phyloP scores from a whole-genome alignment of 2,797 vertebrate genomes.

The Tauraco hartlaubi region DNA sequence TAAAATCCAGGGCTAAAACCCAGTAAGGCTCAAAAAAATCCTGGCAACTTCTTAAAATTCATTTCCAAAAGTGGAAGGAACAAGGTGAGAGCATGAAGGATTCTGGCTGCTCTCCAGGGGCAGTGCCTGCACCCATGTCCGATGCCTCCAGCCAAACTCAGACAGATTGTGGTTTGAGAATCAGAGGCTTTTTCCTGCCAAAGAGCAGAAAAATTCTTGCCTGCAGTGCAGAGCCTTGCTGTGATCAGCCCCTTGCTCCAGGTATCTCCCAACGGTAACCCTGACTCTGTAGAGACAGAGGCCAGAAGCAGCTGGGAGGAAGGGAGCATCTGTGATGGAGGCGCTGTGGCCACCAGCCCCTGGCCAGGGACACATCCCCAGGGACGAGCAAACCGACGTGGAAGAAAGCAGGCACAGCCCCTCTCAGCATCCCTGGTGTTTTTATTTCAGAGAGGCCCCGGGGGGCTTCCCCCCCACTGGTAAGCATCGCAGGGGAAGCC shows the following conservation, averaged over 20 bases:
- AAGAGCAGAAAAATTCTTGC: background rate
- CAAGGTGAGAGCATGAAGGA: rapidly evolving
- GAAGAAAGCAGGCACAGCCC: background rate
- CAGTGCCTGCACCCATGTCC: background rate
- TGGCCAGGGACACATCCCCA: rapidly evolving
- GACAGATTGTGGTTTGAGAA: background rate
- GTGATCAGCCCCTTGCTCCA: background rate
- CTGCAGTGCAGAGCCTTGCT: rapidly evolving
- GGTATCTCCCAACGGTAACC: rapidly evolving
- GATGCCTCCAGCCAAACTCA: background rate
- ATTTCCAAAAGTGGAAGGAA: rapidly evolving
- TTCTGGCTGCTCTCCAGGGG: rapidly evolving
- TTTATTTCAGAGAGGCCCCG: too few species aligned
- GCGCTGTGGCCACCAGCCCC: background rate
- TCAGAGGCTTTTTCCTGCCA: background rate
- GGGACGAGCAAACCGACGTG: background rate
- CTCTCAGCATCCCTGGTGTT: background rate
- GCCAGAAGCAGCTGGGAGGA: background rate
- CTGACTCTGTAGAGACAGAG: background rate
- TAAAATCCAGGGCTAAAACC: background rate
- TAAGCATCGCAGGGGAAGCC: too few species aligned
- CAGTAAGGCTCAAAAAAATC: background rate
- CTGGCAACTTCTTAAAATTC: background rate
- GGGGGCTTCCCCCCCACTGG: too few species aligned
- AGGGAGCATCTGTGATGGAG: background rate